phyloP scores from a whole-genome alignment of 2,888 invertebrate genomes.

The Agrilus biguttatus region DNA sequence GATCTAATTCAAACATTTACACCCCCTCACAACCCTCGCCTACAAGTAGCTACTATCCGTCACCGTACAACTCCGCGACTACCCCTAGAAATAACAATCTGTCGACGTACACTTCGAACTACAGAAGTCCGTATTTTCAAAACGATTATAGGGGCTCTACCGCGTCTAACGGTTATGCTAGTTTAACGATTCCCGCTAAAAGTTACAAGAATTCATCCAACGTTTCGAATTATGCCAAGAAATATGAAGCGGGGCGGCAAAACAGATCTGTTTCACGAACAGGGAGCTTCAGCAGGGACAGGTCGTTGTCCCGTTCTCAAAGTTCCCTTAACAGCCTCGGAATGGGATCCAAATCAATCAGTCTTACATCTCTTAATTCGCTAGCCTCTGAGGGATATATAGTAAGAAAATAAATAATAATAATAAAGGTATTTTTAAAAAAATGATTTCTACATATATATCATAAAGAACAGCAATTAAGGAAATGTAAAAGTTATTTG shows the following conservation, averaged over 20 bases:
- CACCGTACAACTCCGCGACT: slow-evolving; percentile 6
- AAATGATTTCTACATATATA: no score
- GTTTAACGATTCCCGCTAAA: slow-evolving; percentile 47
- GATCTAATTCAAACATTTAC: slow-evolving; percentile 7
- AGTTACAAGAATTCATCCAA: slow-evolving; percentile 33
- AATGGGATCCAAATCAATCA: slow-evolving; percentile 41
- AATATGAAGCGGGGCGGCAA: slow-evolving; percentile 31
- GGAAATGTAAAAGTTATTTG: no score
- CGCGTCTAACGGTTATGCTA: slow-evolving; percentile 48
- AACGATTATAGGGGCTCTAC: slow-evolving; percentile 41
- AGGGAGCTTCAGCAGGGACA: slow-evolving; percentile 21
- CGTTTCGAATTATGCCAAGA: slow-evolving; percentile 32
- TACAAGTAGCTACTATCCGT: slow-evolving; percentile 15
- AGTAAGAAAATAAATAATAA: slow-evolving; percentile 40
- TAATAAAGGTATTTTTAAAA: no score
- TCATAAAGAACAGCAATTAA: no score
- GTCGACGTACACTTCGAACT: slow-evolving; percentile 17
- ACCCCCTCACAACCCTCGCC: slow-evolving; percentile 8
- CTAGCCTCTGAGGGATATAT: slow-evolving; percentile 71
- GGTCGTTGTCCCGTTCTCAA: slow-evolving; percentile 26
- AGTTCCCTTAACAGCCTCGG: slow-evolving; percentile 18
- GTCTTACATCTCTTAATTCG: slow-evolving; percentile 57
- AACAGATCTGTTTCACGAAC: slow-evolving; percentile 20
- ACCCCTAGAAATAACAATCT: slow-evolving; percentile 4
- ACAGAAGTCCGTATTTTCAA: slow-evolving; percentile 32